Evolutionary conservation across 1,140 invertebrate genomes (phyloP).

Genomic region (Zaprionus lachaisei): DNA sequence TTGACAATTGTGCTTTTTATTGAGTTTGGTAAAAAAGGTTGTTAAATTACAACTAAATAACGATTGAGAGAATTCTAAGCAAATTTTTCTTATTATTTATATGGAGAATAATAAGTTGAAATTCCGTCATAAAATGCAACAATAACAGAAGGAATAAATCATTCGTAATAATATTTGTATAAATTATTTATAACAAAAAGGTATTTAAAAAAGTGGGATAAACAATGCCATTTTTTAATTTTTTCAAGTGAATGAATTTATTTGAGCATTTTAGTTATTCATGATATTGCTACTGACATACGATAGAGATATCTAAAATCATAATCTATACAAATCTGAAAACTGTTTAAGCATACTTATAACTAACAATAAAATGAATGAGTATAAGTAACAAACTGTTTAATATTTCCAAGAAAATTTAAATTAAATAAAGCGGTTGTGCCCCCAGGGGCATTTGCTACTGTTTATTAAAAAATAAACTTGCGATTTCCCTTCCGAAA

Average conservation of each 20-base stretch:
- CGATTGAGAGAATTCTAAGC: not conserved
- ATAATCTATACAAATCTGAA: too few species aligned
- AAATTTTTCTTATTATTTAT: not conserved
- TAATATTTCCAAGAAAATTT: not conserved
- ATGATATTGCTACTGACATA: not conserved
- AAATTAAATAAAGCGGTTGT: not conserved
- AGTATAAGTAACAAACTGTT: not conserved
- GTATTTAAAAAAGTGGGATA: not conserved
- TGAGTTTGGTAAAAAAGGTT: too few species aligned
- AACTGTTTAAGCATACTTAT: not conserved
- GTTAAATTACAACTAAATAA: too few species aligned
- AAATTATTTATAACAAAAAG: not conserved
- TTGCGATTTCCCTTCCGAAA: not conserved
- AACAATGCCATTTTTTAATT: not conserved
- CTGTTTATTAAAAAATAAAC: not conserved
- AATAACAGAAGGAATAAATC: not conserved
- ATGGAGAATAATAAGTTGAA: not conserved
- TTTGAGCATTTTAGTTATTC: not conserved
- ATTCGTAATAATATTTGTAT: not conserved
- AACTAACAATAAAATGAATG: not conserved
- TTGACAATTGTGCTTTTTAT: not conserved
- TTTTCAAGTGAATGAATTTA: not conserved
- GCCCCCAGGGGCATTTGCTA: not conserved
- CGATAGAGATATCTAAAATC: too few species aligned
- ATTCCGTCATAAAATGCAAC: not conserved